These are phyloP conservation scores for Bedellia somnulentella DNA, from an alignment of 2,888 invertebrate genomes.

Conservation along the genomic window DNA sequence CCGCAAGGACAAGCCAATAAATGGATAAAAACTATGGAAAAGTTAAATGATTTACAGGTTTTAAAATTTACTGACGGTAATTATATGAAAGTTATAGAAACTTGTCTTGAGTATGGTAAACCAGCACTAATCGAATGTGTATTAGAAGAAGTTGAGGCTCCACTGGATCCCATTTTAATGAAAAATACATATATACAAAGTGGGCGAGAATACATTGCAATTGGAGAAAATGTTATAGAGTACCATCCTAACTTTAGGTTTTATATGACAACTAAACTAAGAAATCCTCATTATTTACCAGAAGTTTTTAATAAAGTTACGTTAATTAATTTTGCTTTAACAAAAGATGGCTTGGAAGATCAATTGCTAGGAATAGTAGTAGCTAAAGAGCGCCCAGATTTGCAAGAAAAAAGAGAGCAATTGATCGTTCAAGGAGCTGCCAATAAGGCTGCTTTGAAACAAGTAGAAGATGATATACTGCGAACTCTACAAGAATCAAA, in stretches of 20 bases:
- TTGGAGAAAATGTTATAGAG: conserved; percentile 78
- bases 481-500: conserved; percentile 79
- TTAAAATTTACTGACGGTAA: conserved; percentile 74
- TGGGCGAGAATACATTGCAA: conserved; percentile 71
- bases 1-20: conserved; percentile 85
- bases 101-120: conserved; percentile 73
- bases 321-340: conserved; percentile 81
- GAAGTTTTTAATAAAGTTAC: conserved; percentile 84
- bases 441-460: conserved; percentile 78
- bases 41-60: conserved; percentile 67
- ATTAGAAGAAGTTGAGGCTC: conserved; percentile 75
- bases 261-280: conserved; percentile 79
- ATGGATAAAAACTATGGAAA: conserved; percentile 85
- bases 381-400: conserved; percentile 81
- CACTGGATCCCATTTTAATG: conserved; percentile 74
- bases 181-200: conserved; percentile 76
- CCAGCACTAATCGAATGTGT: conserved; percentile 79
- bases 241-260: conserved; percentile 75
- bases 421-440: conserved; percentile 77
- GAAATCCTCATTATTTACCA: conserved; percentile 84
- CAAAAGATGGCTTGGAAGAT: conserved; percentile 80
- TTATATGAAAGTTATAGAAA: conserved; percentile 76
- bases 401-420: conserved; percentile 79
- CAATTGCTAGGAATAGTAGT: conserved; percentile 83
- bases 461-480: conserved; percentile 87